These are phyloP conservation scores for Odontophorus gujanensis DNA, from an alignment of 2,113 vertebrate genomes.

Conservation along the genomic window DNA sequence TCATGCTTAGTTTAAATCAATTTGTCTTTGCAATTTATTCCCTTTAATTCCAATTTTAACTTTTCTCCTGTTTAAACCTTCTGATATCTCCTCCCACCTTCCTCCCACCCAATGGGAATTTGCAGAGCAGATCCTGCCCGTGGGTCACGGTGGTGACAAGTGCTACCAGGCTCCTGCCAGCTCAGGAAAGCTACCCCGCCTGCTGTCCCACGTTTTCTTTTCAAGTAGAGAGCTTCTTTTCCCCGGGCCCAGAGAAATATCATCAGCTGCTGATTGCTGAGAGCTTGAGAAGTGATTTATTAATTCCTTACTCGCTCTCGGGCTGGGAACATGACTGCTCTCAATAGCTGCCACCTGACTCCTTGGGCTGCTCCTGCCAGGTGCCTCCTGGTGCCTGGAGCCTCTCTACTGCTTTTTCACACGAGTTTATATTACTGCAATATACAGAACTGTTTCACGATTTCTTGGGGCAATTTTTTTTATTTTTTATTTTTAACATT, in stretches of 20 bases:
- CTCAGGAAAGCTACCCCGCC: neutral
- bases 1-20: neutral
- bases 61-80: too few species aligned
- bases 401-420: neutral
- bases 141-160: fast-evolving
- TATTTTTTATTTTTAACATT: neutral
- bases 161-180: neutral
- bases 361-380: neutral
- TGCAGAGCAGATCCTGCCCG: neutral
- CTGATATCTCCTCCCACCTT: neutral
- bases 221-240: neutral
- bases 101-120: too few species aligned
- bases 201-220: neutral
- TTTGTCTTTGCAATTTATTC: neutral
- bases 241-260: neutral
- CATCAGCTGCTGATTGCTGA: neutral
- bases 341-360: neutral
- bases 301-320: neutral
- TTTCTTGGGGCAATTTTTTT: neutral
- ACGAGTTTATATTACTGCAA: neutral
- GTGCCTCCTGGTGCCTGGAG: neutral
- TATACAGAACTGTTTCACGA: neutral
- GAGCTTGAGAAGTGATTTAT: neutral
- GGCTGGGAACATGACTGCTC: neutral
- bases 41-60: neutral